These are phyloP conservation scores for Rhamnusium bicolor DNA, from an alignment of 2,888 invertebrate genomes.

Conservation along the genomic window DNA sequence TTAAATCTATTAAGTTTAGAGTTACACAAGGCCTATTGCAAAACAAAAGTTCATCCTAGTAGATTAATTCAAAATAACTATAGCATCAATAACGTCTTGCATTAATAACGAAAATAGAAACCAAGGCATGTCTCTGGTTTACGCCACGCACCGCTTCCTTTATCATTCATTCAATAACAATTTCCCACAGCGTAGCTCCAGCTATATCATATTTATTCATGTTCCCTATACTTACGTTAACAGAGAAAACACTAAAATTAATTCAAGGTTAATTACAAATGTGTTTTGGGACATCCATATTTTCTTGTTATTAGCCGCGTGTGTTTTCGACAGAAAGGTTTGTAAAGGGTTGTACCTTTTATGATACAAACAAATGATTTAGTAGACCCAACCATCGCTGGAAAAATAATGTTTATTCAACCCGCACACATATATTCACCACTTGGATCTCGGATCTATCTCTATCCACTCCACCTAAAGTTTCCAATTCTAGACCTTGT, in stretches of 20 bases:
- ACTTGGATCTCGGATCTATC: slow-evolving; percentile 25
- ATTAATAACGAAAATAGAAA: no score
- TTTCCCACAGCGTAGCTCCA: no score
- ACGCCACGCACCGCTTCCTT: no score
- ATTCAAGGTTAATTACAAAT: slow-evolving; percentile 15
- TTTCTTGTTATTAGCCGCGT: background rate
- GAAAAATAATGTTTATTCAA: slow-evolving; percentile 32
- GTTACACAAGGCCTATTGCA: no score
- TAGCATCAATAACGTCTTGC: no score
- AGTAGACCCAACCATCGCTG: slow-evolving; percentile 15
- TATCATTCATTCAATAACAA: no score
- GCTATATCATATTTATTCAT: no score
- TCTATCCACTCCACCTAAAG: slow-evolving; percentile 43
- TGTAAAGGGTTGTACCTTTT: slow-evolving; percentile 32
- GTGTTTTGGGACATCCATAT: background rate
- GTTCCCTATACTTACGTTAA: no score
- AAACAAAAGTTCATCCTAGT: no score
- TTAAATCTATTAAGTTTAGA: no score
- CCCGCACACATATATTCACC: slow-evolving; percentile 30
- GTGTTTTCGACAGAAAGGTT: slow-evolving; percentile 18
- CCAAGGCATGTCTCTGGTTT: no score
- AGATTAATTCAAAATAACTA: no score
- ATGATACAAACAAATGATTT: slow-evolving; percentile 29
- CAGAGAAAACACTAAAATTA: background rate
- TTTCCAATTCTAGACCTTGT: slow-evolving; percentile 51